phyloP scores from a whole-genome alignment of 2,113 vertebrate species.

The Coregonus clupeaformis region DNA sequence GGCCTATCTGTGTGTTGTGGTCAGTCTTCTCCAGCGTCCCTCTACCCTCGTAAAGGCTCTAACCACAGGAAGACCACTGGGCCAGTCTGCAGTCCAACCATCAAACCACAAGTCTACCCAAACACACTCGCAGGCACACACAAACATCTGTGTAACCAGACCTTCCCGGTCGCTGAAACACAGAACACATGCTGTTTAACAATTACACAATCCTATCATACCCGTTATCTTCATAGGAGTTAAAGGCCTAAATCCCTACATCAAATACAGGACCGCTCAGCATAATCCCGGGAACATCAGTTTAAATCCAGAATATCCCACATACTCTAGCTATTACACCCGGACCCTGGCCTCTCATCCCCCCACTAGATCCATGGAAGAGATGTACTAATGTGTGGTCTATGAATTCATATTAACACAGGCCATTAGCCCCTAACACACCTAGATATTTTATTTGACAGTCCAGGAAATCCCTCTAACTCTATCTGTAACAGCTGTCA shows the following conservation, averaged over 20 bases:
- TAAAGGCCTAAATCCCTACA: no score
- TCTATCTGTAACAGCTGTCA: background rate
- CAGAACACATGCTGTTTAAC: no score
- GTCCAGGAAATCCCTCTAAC: slow-evolving; percentile 54
- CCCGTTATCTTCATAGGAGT: no score
- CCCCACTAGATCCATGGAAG: no score
- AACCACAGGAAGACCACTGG: slow-evolving; percentile 44
- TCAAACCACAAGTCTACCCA: slow-evolving; percentile 49
- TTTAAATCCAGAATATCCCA: no score
- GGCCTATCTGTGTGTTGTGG: slow-evolving; percentile 57
- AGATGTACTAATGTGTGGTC: slow-evolving; percentile 57
- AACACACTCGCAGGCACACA: background rate
- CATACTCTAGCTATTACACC: no score
- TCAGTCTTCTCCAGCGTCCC: slow-evolving; percentile 45
- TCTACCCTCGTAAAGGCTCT: slow-evolving; percentile 55
- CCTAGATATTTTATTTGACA: slow-evolving; percentile 35
- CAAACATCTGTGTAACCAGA: background rate
- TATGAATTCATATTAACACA: slow-evolving; percentile 60
- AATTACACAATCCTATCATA: no score
- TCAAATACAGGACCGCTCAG: no score
- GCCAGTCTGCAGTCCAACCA: slow-evolving; percentile 23
- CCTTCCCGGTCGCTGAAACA: no score
- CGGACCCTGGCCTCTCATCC: no score
- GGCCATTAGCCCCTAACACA: slow-evolving; percentile 59
- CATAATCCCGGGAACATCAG: no score